phyloP scores from a whole-genome alignment of 2,113 vertebrate species.

The Taurulus bubalis region DNA sequence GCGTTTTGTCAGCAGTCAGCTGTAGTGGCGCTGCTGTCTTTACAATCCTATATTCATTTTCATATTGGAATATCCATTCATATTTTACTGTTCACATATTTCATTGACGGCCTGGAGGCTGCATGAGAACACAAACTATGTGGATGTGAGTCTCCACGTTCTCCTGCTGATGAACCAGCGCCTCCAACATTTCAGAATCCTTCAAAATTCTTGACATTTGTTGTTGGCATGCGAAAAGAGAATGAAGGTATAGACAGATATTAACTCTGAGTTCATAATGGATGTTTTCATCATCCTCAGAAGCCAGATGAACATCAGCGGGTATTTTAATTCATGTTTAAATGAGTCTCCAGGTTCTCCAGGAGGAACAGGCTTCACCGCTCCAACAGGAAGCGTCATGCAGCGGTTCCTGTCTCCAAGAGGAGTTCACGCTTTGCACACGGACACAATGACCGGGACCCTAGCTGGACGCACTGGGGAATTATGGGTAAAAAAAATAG shows the following conservation, averaged over 20 bases:
- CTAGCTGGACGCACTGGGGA: slow-evolving; percentile 3
- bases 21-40: too few species aligned
- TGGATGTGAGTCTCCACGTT: not conserved
- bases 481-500: slow-evolving; percentile 33
- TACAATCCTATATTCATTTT: too few species aligned
- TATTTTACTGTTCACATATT: too few species aligned
- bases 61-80: too few species aligned
- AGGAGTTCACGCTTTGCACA: not conserved
- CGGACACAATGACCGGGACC: slow-evolving; percentile 15
- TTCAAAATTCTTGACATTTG: not conserved
- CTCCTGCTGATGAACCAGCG: not conserved
- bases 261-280: slow-evolving; percentile 10
- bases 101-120: too few species aligned
- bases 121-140: not conserved
- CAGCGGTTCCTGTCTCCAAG: too few species aligned
- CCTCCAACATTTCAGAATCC: too few species aligned
- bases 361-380: slow-evolving; percentile 15
- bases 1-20: too few species aligned
- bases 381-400: not conserved
- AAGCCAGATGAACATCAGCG: slow-evolving; percentile 33
- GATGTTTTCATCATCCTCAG: not conserved
- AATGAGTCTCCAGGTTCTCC: slow-evolving; percentile 33
- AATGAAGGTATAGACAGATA: not conserved
- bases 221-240: not conserved
- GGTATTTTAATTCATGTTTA: slow-evolving; percentile 26